Conservation (phyloP, 1,140 invertebrate species). For the Stegodyphus dumicola region DNA sequence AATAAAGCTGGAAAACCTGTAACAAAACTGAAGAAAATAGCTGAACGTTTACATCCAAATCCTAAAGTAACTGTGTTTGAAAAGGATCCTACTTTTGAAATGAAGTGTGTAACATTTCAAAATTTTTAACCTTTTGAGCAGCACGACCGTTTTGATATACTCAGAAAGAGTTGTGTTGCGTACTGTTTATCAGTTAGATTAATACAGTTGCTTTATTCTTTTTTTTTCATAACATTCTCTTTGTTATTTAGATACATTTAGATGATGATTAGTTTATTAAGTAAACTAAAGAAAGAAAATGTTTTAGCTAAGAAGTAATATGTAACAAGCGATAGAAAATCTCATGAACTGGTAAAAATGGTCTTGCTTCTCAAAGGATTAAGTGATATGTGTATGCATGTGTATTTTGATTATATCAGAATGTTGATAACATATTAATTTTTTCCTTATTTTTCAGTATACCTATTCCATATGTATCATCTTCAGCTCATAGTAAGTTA, state of each 20-base stretch:
- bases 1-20: conserved; percentile 53
- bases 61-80: conserved; percentile 67
- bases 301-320: too few species aligned
- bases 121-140: background rate
- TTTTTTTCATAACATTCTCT: background rate
- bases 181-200: background rate
- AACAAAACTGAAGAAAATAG: conserved; percentile 56
- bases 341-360: too few species aligned
- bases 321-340: too few species aligned
- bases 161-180: background rate
- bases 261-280: too few species aligned
- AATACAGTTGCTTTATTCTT: background rate
- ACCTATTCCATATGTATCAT: conserved; percentile 69
- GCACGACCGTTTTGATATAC: background rate
- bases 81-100: conserved; percentile 71
- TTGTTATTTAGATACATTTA: background rate
- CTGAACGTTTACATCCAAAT: conserved; percentile 63
- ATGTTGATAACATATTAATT: background rate
- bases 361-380: too few species aligned
- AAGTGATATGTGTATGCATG: too few species aligned
- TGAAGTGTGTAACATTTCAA: conserved; percentile 60
- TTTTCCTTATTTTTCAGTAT: conserved; percentile 58
- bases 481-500: conserved; percentile 68
- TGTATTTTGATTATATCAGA: too few species aligned
- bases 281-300: too few species aligned